Evolutionary conservation across 2,888 invertebrate species (phyloP), one percentile per base, ranked within the genome.

Genomic region (Adelphocoris suturalis): DNA sequence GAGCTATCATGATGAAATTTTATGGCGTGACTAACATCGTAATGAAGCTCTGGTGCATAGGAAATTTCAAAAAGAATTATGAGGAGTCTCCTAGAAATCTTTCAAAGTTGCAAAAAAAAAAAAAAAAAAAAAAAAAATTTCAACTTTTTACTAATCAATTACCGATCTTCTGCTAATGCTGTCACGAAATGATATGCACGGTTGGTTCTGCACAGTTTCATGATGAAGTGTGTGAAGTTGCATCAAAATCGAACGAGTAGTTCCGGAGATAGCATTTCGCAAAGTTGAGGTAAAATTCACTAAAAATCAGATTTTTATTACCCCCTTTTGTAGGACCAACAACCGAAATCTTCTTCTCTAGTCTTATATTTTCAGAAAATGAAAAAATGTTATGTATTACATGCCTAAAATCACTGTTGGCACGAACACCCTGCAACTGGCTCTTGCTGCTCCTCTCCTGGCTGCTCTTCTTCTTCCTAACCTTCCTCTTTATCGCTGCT

Each of bases 191-290:
- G 13, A 75, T 75, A 75, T 75, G 75, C 75, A 75, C 75, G 75
- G 75, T 75, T 27, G 75, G n/a, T 14, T 75, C 75, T 75, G 75
- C 23, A 19, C 75, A 75, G 75, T n/a, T 75, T 75, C 12, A n/a
- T n/a, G 11, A 75, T 75, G 75, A 75, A 75, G 16, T 75, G 12
- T 19, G 75, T 12, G 75, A 75, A 75, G 75, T 75, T 75, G 75
- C 75, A 75, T 75, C 23, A 75, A 75, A 75, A 75, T 75, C 75
- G 75, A 19, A 27, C 75, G 75, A 14, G 75, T 75, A 75, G 75
- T 75, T 75, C 75, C 28, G 19, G 75, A 75, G 75, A 75, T 75
- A 75, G 28, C 75, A 11, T 75, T 28, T 19, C n/a, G 28, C 75
- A 19, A 75, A 28, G 75, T 75, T 75, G 75, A 75, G 75, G 75